Evolutionary conservation across 37 sponge, comb jelly and placozoan genomes (phyloP).

Genomic region (Lycopodina hypogea): DNA sequence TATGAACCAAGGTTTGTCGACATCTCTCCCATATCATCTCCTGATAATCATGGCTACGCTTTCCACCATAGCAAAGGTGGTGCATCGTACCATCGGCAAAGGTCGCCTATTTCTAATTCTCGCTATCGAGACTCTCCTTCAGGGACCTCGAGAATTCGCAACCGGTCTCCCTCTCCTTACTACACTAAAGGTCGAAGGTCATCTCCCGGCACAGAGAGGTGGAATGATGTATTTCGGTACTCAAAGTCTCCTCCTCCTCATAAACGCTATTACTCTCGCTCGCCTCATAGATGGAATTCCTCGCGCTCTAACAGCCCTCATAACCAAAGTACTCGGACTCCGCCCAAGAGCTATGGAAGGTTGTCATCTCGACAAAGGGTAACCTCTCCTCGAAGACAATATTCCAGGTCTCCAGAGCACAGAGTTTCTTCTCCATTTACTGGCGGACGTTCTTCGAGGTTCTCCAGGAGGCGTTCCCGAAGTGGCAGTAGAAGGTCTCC

Average conservation of each 20-base stretch:
- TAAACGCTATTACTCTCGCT: background rate
- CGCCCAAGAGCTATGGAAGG: background rate
- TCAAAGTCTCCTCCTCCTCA: background rate
- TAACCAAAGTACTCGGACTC: background rate
- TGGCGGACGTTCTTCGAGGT: background rate
- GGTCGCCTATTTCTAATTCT: conserved; percentile 3
- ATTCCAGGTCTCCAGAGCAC: background rate
- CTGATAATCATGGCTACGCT: background rate
- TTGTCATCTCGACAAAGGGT: background rate
- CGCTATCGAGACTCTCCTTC: background rate
- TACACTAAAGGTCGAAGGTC: conserved; percentile 2
- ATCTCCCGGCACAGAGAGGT: background rate
- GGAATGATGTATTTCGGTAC: background rate
- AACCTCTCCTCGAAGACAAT: background rate
- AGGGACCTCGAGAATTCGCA: background rate
- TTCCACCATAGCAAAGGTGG: background rate
- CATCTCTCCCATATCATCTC: conserved; percentile 32
- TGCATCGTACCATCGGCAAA: background rate
- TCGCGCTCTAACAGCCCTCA: conserved; percentile 6
- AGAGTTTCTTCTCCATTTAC: background rate
- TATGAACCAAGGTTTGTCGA: conserved; percentile 34
- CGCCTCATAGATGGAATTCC: background rate
- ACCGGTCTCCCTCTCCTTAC: conserved; percentile 6
- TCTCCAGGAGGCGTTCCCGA: no score
- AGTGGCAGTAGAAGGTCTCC: no score